Evolutionary conservation across 2,888 invertebrate species (phyloP).

Genomic region (Papilio demoleus): DNA sequence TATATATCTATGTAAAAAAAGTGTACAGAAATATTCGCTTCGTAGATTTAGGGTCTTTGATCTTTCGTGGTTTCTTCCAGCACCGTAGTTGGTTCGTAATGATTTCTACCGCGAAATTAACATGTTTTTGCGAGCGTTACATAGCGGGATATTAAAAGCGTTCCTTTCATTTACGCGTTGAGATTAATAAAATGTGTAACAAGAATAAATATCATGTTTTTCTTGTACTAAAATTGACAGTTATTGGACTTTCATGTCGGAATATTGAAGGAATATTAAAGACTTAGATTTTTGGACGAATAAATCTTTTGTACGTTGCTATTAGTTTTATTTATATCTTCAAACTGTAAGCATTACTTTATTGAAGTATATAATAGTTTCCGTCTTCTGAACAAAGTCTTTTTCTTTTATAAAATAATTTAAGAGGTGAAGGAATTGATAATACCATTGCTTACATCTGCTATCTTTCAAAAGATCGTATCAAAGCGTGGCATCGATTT

Average conservation of each 20-base stretch:
- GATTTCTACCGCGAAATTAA: not conserved
- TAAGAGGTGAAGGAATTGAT: slow-evolving; percentile 1
- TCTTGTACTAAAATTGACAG: not conserved
- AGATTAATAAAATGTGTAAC: not conserved
- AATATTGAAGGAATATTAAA: not conserved
- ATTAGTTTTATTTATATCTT: too few species aligned
- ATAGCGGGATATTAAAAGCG: not conserved
- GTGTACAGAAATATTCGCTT: not conserved
- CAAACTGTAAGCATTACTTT: not conserved
- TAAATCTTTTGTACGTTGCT: too few species aligned
- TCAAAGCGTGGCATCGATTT: slow-evolving; percentile 22
- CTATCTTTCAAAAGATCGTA: slow-evolving; percentile 10
- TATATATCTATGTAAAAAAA: not conserved
- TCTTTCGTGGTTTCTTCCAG: not conserved
- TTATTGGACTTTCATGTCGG: not conserved
- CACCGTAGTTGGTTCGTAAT: not conserved
- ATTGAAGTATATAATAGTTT: not conserved
- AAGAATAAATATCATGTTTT: not conserved
- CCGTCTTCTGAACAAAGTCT: not conserved
- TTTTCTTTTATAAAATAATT: not conserved
- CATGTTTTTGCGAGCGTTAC: not conserved
- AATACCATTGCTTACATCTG: slow-evolving; percentile 2
- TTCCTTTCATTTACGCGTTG: not conserved
- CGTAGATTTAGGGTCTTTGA: not conserved
- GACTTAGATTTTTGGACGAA: not conserved